Percentiles rank a stretch among this genome's conserved stretches.
Conservation (phyloP, 2,797 vertebrate genomes). For the Pseudotriccus pelzelni region DNA sequence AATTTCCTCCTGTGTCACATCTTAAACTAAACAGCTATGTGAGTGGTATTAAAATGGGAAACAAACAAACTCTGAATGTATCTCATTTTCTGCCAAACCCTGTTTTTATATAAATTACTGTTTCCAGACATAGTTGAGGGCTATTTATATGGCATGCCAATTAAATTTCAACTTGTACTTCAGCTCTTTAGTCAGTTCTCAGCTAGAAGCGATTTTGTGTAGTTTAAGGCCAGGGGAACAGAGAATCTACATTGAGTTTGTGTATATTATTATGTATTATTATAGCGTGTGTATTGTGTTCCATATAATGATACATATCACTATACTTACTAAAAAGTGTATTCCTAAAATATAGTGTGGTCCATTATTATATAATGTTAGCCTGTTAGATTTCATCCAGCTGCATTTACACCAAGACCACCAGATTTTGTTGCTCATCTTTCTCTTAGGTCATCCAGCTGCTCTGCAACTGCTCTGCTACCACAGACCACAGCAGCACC, state of each 20-base stretch:
- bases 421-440: neutral
- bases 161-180: neutral
- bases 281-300: neutral
- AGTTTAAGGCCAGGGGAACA: neutral
- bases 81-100: neutral
- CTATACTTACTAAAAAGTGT: neutral
- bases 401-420: fast-evolving
- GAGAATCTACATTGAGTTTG: neutral
- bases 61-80: neutral
- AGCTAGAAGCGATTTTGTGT: neutral
- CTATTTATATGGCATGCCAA: neutral
- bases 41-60: neutral
- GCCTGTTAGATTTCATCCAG: neutral
- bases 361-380: neutral
- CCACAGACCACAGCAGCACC: neutral
- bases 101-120: neutral
- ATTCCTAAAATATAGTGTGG: neutral
- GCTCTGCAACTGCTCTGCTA: neutral
- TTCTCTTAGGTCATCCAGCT: neutral
- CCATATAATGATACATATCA: neutral
- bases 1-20: neutral
- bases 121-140: neutral
- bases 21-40: neutral
- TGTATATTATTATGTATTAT: neutral
- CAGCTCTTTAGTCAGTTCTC: neutral